These are phyloP conservation scores for Taphrorychus bicolor DNA, from an alignment of 2,888 invertebrate genomes.

Conservation along the genomic window DNA sequence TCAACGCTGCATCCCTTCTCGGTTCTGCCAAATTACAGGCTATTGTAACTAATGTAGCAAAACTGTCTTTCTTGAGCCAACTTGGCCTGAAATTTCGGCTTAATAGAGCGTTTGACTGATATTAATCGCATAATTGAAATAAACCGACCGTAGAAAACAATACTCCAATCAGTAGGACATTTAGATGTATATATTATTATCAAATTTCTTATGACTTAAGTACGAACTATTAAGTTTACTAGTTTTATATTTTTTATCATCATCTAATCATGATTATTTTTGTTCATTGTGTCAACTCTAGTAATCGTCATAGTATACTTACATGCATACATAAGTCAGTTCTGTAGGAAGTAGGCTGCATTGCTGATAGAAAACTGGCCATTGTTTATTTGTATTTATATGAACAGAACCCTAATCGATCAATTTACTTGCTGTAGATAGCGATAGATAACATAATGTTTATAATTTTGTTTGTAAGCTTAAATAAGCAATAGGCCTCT, in stretches of 20 bases:
- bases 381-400: no score
- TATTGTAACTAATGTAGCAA: no score
- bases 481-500: not conserved
- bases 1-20: no score
- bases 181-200: constrained; percentile 1
- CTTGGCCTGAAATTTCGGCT: constrained; percentile 2
- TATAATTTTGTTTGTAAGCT: not conserved
- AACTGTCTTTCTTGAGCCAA: no score
- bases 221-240: not conserved
- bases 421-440: constrained; percentile 12
- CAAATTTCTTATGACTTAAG: no score
- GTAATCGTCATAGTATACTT: no score
- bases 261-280: no score
- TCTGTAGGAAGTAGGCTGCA: no score
- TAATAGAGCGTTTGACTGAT: not conserved
- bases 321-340: no score
- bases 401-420: constrained; percentile 21
- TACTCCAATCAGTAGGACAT: not conserved
- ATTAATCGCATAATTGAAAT: not conserved
- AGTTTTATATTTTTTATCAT: not conserved
- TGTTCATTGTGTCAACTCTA: no score
- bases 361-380: no score
- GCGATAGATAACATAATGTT: not conserved
- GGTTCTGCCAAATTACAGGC: constrained; percentile 8
- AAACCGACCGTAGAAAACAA: constrained; percentile 3